These are phyloP conservation scores for Noturus placidus DNA, from an alignment of 2,113 vertebrate genomes.

Conservation along the genomic window DNA sequence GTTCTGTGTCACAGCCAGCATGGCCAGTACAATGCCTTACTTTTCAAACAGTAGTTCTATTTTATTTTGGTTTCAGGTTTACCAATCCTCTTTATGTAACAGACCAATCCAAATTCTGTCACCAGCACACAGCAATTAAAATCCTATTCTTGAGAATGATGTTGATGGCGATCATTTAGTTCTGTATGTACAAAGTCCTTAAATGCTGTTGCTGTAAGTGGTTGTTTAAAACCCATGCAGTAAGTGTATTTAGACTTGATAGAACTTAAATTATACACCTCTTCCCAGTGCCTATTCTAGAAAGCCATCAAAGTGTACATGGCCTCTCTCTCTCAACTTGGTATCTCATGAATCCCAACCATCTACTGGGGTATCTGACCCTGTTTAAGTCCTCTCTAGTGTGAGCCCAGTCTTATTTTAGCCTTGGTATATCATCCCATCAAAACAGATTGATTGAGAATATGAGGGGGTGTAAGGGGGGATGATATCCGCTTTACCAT, in stretches of 20 bases:
- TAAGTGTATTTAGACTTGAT: too few relatives aligned
- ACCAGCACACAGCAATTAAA: neutral
- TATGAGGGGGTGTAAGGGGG: constrained; percentile 1
- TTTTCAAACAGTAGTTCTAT: neutral
- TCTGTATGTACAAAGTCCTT: neutral
- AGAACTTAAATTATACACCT: neutral
- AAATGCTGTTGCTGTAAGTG: neutral
- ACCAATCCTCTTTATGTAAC: neutral
- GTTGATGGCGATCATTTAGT: neutral
- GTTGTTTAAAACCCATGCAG: neutral
- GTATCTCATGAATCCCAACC: constrained; percentile 35
- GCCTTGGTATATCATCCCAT: constrained; percentile 37
- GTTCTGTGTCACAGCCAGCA: constrained; percentile 10
- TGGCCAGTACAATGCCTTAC: neutral
- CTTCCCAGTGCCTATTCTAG: neutral
- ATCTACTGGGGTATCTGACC: constrained; percentile 35
- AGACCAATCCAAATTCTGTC: neutral
- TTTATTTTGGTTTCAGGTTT: neutral
- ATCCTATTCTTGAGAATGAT: neutral
- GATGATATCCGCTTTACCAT: constrained; percentile 26
- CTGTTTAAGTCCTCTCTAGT: constrained; percentile 11
- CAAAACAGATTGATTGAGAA: constrained; percentile 38
- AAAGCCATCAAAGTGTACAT: constrained; percentile 15
- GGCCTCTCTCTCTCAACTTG: constrained; percentile 9
- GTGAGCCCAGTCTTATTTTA: constrained; percentile 45